Base-by-base conservation (phyloP, 2,888 invertebrate genomes). In the Drosophila emarginata region DNA sequence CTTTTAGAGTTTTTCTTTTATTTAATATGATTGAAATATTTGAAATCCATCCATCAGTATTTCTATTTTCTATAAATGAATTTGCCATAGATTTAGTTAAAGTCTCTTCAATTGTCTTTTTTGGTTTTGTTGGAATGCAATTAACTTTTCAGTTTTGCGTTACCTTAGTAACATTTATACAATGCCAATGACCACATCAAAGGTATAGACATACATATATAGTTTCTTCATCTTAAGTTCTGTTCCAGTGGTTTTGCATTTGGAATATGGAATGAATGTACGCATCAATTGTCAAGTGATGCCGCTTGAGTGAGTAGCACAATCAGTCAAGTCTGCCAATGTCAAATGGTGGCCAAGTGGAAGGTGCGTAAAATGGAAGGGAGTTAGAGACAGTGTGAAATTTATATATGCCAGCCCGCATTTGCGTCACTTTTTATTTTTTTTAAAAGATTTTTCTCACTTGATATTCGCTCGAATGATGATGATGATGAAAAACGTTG, bases 401-500 rank as follows among this genome's bases (percentile, higher is more conserved):
- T 75, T 70, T 69, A 57, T 67, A 76, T 67, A 77, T 63, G 61
- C 56, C 59, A 61, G 58, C 66, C 66, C 66, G 69, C 79, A 79
- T 81, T 84, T 81, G 62, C 76, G 79, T 77, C 84, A 81, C 76
- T 45, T 45, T 45, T 45, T 40, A 4, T 23, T 23, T 4, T 78
- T 76, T 72, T 63, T 61, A 70, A 73, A 72, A 72, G 79, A 76
- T 79, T 76, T 53, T 51, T 32, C 28, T 21, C 53, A 36, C 58
- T 64, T 28, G 45, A 45, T 45, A 45, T 45, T 45, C 11, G 12
- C 45, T 45, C 45, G 45, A 45, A 45, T 21, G 45, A 45, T 45
- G 45, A 21, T 45, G 56, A 65, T 23, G 28, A 36, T 28, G 57
- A 14, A 26, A 26, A 26, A 26, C 26, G 26, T 26, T 52, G 52